Percentiles rank a stretch among this genome's conserved stretches.
Conservation (phyloP, 2,797 vertebrate genomes). For the Myiotriccus ornatus region DNA sequence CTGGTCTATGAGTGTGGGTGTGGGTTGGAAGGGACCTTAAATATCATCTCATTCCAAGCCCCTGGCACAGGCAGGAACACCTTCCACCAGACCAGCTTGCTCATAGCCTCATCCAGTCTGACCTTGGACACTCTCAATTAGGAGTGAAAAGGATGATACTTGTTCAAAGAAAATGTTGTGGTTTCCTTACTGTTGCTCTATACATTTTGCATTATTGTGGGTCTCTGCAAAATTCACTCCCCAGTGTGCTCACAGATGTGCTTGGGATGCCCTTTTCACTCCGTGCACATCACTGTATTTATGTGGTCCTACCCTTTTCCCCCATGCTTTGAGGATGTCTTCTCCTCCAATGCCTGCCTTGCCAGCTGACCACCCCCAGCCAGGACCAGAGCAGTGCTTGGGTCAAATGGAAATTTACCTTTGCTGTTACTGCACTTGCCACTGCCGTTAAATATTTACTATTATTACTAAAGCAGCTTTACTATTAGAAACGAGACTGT, state of each 20-base stretch:
- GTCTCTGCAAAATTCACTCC: background rate
- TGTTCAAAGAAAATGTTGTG: background rate
- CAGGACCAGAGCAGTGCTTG: background rate
- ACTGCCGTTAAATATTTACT: background rate
- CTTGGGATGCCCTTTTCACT: background rate
- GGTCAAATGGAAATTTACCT: background rate
- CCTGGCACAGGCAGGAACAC: background rate
- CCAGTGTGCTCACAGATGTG: background rate
- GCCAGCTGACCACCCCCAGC: background rate
- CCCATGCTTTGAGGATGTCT: background rate
- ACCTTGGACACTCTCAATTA: background rate
- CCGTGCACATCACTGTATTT: fast-evolving
- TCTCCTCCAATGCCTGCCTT: background rate
- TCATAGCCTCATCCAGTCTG: background rate
- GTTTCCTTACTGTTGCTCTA: background rate
- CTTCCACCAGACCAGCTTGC: background rate
- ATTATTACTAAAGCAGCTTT: background rate
- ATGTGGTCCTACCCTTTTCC: background rate
- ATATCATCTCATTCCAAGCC: background rate
- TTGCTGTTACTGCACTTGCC: background rate
- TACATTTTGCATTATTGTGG: background rate
- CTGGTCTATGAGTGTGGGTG: background rate
- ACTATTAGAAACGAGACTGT: background rate
- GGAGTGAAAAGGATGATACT: background rate
- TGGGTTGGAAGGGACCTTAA: background rate